Percentiles rank a stretch among this genome's conserved stretches.
Evolutionary conservation across 2,797 vertebrate genomes (phyloP).

Genomic region (Gambelia wislizenii): DNA sequence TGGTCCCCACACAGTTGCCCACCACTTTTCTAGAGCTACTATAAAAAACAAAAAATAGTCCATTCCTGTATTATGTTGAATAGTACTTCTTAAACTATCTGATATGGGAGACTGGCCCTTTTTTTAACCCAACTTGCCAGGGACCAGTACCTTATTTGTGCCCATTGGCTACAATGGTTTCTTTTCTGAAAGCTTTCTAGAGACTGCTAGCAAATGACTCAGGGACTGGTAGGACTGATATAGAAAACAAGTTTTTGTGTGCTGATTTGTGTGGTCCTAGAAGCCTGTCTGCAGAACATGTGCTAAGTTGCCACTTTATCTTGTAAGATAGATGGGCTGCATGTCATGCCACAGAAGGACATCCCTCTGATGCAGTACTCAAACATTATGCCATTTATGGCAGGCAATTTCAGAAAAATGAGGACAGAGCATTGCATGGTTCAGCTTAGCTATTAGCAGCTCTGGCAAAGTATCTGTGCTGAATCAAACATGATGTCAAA

Average conservation of each 20-base stretch:
- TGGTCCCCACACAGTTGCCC: too few species aligned
- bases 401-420: conserved; percentile 15
- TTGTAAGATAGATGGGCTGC: conserved; percentile 10
- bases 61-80: too few species aligned
- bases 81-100: too few species aligned
- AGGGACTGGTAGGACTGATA: too few species aligned
- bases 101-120: too few species aligned
- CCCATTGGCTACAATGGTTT: too few species aligned
- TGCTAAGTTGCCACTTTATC: background rate
- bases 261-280: background rate
- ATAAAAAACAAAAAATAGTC: too few species aligned
- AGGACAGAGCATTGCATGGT: conserved; percentile 14
- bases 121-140: too few species aligned
- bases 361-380: background rate
- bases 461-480: conserved; percentile 35
- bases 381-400: conserved; percentile 15
- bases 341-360: background rate
- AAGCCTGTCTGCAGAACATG: conserved; percentile 13
- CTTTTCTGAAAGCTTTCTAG: too few species aligned
- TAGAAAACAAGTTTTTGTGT: background rate
- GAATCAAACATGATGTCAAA: conserved; percentile 57
- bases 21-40: too few species aligned
- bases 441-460: conserved; percentile 42
- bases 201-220: too few species aligned
- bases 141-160: too few species aligned